Percentiles rank a stretch among this genome's conserved stretches.
Evolutionary conservation across 2,888 invertebrate genomes (phyloP).

Genomic region (Chelonus formosanus): DNA sequence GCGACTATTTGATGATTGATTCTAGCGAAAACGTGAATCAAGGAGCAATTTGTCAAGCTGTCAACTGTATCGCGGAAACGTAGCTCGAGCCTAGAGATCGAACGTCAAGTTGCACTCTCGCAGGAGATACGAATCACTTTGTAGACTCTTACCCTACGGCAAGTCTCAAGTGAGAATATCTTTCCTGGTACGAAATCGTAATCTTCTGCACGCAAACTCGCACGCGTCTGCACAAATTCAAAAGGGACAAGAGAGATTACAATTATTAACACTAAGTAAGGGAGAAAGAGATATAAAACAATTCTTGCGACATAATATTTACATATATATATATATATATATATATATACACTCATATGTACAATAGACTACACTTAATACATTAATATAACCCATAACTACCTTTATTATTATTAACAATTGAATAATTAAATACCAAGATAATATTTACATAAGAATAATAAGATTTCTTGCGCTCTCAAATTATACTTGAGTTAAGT

Average conservation of each 20-base stretch:
- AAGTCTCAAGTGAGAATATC: constrained; percentile 28
- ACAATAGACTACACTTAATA: neutral
- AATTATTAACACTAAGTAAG: neutral
- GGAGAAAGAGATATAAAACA: neutral
- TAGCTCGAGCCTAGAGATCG: constrained; percentile 22
- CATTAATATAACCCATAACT: neutral
- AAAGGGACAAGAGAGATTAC: constrained; percentile 8
- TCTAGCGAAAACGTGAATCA: constrained; percentile 64
- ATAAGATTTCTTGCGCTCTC: constrained; percentile 2
- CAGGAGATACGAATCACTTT: constrained; percentile 49
- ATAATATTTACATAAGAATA: constrained; percentile 12
- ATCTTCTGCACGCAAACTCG: constrained; percentile 35
- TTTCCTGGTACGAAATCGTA: constrained; percentile 24
- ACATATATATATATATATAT: too few relatives aligned
- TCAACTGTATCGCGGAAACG: constrained; percentile 53
- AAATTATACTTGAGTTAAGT: constrained; percentile 25
- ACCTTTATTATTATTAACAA: neutral
- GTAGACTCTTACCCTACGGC: constrained; percentile 1
- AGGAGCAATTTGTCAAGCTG: constrained; percentile 64
- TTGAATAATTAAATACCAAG: constrained; percentile 20
- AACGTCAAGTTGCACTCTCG: constrained; percentile 42
- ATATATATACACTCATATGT: too few relatives aligned
- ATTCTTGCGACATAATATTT: too few relatives aligned
- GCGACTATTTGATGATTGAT: constrained; percentile 56
- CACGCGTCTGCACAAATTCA: constrained; percentile 25